Evolutionary conservation across 2,888 invertebrate species (phyloP).

Genomic region (Drosophila algonquin): DNA sequence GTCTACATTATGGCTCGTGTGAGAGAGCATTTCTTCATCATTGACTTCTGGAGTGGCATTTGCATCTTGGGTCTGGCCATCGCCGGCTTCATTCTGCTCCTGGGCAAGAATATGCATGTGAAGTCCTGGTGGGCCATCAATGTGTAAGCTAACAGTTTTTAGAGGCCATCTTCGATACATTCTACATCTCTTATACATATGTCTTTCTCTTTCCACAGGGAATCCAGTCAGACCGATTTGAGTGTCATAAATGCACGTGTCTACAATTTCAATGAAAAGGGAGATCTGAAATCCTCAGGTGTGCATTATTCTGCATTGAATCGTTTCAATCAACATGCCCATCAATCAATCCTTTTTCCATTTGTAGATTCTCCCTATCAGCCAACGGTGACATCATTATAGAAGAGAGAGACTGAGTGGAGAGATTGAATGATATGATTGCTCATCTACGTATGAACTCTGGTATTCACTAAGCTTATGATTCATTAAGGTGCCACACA

Average conservation of each 20-base stretch:
- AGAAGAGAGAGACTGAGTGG: background rate
- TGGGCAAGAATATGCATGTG: conserved; percentile 74
- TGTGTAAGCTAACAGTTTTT: conserved; percentile 61
- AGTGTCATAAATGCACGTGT: conserved; percentile 71
- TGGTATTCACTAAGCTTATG: conserved; percentile 8
- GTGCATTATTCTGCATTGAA: too few species aligned
- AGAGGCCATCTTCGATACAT: fast-evolving
- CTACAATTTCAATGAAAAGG: conserved; percentile 70
- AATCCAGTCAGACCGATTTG: conserved; percentile 68
- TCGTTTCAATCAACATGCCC: too few species aligned
- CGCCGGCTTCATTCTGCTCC: conserved; percentile 71
- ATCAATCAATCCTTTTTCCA: background rate
- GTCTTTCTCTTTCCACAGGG: conserved; percentile 27
- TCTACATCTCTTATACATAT: too few species aligned
- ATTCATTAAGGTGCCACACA: conserved; percentile 15
- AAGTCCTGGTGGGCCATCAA: conserved; percentile 76
- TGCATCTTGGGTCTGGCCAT: conserved; percentile 71
- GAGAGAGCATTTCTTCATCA: conserved; percentile 75
- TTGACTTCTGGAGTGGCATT: conserved; percentile 80
- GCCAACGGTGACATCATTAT: conserved; percentile 70
- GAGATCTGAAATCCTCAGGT: conserved; percentile 65
- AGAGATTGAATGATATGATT: background rate
- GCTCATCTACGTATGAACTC: conserved; percentile 9
- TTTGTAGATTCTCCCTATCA: conserved; percentile 64
- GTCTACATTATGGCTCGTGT: conserved; percentile 72